Evolutionary conservation across 2,888 invertebrate species (phyloP), one percentile per base, ranked within the genome.

Genomic region (Nysson spinosus): DNA sequence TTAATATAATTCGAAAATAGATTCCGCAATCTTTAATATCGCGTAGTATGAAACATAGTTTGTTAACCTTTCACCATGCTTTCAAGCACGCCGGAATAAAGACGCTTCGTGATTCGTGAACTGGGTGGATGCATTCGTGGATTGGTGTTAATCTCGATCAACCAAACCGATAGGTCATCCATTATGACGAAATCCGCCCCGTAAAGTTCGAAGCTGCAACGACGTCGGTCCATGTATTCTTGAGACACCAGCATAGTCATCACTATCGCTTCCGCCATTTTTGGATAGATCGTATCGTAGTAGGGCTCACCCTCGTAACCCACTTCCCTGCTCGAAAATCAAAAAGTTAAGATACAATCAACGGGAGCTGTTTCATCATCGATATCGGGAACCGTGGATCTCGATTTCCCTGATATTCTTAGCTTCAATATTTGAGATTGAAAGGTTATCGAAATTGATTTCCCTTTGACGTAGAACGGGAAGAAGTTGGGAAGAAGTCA

Each of bases 121-220:
- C 95, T 96, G 2, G 90, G 88, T 16, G 92, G 90, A 63, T 91
- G 89, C 87, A 97, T 91, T 86, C 96, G 94, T 0, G 97, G 97
- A 81, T 93, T 93, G 1, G 95, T 94, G 88, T 98, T 97, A 71
- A 97, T 96, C 89, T 98, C 97, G 77, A 98, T 94, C 63, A 97
- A 88, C 93, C 96, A 96, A 0, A 96, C 96, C 65, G 92, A 91
- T 76, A 92, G 94, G 78, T 95, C 93, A 79, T 96, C 93, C 56
- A 95, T 94, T 28, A 97, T 86, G 89, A 97, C 93, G 85, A 97
- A 97, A 88, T 98, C 97, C 49, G 96, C 96, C 4, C 97, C 97
- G 83, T 95, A 97, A 6, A 83, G 54, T 86, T 97, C 97, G 87
- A 96, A 97, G 55, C 94, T 92, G 79, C 94, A 94, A 79, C 91